Evolutionary conservation across 2,888 invertebrate genomes (phyloP).

Genomic region (Tachina grossa): DNA sequence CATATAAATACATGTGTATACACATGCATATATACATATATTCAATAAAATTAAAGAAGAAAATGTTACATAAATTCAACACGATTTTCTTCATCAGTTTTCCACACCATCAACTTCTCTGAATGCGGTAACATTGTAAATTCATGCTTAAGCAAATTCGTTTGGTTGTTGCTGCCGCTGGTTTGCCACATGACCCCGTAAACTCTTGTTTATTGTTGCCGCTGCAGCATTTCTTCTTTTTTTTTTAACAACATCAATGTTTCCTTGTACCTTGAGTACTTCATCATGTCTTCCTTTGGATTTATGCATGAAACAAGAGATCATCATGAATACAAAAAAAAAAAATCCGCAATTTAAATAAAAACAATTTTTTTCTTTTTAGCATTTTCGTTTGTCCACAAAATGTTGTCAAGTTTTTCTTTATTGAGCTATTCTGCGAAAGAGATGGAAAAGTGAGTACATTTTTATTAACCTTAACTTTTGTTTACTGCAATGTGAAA

Average conservation of each 20-base stretch:
- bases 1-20: neutral
- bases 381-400: constrained; percentile 3
- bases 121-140: constrained; percentile 44
- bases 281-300: constrained; percentile 47
- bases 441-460: neutral
- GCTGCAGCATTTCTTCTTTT: constrained; percentile 1
- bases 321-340: constrained; percentile 2
- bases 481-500: too few relatives aligned
- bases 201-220: constrained; percentile 49
- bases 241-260: neutral
- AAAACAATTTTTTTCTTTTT: constrained; percentile 35
- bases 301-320: constrained; percentile 24
- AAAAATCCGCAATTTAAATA: constrained; percentile 36
- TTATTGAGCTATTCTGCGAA: neutral
- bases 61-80: constrained; percentile 66
- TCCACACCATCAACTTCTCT: constrained; percentile 4
- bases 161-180: constrained; percentile 31
- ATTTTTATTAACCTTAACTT: neutral
- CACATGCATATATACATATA: neutral
- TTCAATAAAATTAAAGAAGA: constrained; percentile 15
- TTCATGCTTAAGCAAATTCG: constrained; percentile 38
- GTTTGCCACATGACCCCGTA: constrained; percentile 56
- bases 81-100: constrained; percentile 55
- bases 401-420: neutral
- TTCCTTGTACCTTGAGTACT: constrained; percentile 42